phyloP scores from a whole-genome alignment of 2,797 vertebrate species.

The Peromyscus aztecus region DNA sequence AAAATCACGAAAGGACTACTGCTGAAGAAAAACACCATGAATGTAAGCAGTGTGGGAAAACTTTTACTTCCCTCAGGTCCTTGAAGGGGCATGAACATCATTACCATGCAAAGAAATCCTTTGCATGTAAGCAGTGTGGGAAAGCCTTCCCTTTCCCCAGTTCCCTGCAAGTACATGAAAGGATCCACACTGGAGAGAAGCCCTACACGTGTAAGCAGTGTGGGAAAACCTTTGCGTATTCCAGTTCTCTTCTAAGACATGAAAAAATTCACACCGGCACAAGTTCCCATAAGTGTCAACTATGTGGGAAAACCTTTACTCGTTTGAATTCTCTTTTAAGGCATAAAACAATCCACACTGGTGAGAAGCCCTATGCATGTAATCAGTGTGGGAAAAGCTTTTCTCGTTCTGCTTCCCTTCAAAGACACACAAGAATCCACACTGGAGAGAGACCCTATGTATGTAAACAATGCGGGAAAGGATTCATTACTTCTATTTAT shows the following conservation, averaged over 20 bases:
- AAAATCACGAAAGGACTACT: not conserved
- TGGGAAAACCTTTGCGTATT: not conserved
- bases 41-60: constrained; percentile 30
- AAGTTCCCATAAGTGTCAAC: not conserved
- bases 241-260: not conserved
- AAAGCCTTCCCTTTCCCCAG: not conserved
- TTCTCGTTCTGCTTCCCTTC: not conserved
- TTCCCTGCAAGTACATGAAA: not conserved
- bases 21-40: not conserved
- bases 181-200: not conserved
- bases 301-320: not conserved
- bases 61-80: not conserved
- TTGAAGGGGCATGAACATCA: not conserved
- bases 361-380: not conserved
- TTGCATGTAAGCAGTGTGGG: not conserved
- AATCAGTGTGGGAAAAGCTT: not conserved
- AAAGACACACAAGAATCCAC: not conserved
- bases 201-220: not conserved
- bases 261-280: not conserved
- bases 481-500: not conserved
- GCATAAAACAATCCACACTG: not conserved
- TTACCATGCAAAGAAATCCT: not conserved
- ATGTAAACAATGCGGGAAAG: not conserved
- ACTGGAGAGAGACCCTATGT: not conserved
- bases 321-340: not conserved